Percentiles rank a stretch among this genome's conserved stretches.
phyloP scores from a whole-genome alignment of 2,888 invertebrate genomes.

The Automeris io region DNA sequence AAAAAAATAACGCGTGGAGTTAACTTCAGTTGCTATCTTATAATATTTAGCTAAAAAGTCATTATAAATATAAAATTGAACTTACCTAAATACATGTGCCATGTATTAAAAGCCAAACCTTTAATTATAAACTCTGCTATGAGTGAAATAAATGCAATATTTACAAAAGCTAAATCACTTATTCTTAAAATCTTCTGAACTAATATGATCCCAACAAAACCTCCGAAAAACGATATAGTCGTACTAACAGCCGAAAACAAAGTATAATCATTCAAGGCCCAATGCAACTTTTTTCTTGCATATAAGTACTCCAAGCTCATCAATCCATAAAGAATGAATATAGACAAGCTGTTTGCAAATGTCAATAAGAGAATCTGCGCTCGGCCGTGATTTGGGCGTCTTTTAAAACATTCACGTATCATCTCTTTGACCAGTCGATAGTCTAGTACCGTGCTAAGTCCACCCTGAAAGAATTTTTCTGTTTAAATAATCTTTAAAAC shows the following conservation, averaged over 20 bases:
- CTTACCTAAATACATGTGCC: slow-evolving; percentile 64
- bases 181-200: slow-evolving; percentile 50
- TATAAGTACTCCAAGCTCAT: slow-evolving; percentile 79
- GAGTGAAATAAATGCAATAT: slow-evolving; percentile 28
- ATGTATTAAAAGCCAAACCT: slow-evolving; percentile 29
- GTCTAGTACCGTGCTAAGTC: slow-evolving; percentile 58
- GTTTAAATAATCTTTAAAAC: not conserved
- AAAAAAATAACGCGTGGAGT: no score
- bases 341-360: slow-evolving; percentile 31
- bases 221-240: slow-evolving; percentile 72
- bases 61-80: no score
- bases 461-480: slow-evolving; percentile 49
- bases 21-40: no score
- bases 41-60: no score
- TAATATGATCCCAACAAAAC: slow-evolving; percentile 59
- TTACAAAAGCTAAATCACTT: slow-evolving; percentile 35
- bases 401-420: slow-evolving; percentile 73
- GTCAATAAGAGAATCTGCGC: slow-evolving; percentile 31
- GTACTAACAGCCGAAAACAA: slow-evolving; percentile 72
- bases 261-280: slow-evolving; percentile 80
- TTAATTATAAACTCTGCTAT: slow-evolving; percentile 37
- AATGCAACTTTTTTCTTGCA: slow-evolving; percentile 79
- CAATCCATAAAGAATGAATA: slow-evolving; percentile 63
- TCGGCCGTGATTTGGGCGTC: slow-evolving; percentile 73
- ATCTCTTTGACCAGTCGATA: slow-evolving; percentile 73